phyloP scores from a whole-genome alignment of 2,113 vertebrate genomes.

The Mungos mungo region DNA sequence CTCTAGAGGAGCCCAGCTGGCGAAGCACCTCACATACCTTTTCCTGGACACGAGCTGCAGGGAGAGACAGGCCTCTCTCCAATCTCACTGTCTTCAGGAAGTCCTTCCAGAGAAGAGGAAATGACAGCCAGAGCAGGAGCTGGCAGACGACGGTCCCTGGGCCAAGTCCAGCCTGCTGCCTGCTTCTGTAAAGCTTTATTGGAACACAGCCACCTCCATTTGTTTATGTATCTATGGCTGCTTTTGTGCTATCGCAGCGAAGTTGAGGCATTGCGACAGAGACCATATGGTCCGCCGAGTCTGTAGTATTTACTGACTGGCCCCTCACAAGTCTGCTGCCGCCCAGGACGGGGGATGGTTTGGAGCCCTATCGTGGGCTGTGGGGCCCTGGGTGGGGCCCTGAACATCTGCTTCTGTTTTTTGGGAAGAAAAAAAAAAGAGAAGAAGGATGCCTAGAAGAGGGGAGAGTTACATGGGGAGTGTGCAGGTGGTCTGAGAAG shows the following conservation, averaged over 20 bases:
- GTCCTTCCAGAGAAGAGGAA: slow-evolving; percentile 8
- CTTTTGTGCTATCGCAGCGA: not conserved
- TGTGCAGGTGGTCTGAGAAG: not conserved
- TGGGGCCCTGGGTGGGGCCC: not conserved
- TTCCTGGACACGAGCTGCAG: not conserved
- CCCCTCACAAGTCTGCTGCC: not conserved
- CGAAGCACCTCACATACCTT: not conserved
- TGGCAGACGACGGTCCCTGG: not conserved
- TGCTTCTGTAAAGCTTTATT: not conserved
- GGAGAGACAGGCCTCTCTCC: not conserved
- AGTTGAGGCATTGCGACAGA: not conserved
- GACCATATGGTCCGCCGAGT: not conserved
- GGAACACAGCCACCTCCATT: not conserved
- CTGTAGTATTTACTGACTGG: not conserved
- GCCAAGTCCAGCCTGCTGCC: not conserved
- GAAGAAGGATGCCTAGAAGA: not conserved
- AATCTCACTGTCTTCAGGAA: not conserved
- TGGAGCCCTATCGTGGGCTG: not conserved
- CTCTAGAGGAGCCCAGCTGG: not conserved
- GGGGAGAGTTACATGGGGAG: not conserved
- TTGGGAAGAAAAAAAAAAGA: not conserved
- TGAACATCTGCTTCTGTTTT: not conserved
- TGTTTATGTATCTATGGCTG: not conserved
- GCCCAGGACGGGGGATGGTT: not conserved
- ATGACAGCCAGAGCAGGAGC: not conserved